Base-by-base conservation (phyloP, 2,888 invertebrate genomes). In the Parapristionchus giblindavisi region DNA sequence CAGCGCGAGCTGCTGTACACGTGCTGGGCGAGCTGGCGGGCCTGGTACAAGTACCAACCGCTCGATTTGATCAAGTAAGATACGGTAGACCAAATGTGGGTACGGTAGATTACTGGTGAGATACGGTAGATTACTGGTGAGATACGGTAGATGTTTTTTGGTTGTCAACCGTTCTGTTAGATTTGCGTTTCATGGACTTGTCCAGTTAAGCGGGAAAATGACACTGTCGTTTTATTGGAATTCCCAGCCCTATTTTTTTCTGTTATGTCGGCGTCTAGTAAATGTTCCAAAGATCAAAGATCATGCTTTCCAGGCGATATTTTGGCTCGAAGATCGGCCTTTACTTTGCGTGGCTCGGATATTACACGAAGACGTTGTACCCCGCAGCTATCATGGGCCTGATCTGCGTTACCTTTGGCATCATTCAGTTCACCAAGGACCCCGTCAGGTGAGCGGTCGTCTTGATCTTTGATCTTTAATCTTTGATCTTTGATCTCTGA, bases 21-120 rank as follows among this genome's bases (percentile, higher is more conserved):
- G 78, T 93, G 94, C 88, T 98, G 98, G 98, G 96, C 96, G 0
- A 91, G 93, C 78, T 94, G 95, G 0, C 90, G 91, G 11, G 93
- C 93, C 86, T 96, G 94, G 93, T 95, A 92, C 89, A 96, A 95
- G 88, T 93, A 93, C 77, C 97, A 98, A 87, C 96, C 97, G 0
- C 89, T 97, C 0, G 94, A 94, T 91, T 90, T 96, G 43, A 92
- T 97, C 76, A 88, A 89, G 90, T 90, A 21, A 48, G 74, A 32
- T 27, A 8, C 6, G 56, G n/a, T n/a, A n/a, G n/a, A n/a, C n/a
- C n/a, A n/a, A 14, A 52, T 52, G n/a, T 11, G n/a, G 61, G n/a
- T 5, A 32, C 34, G 34, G 58, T 29, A 58, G 40, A 24, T 8
- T 21, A 17, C n/a, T 17, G 34, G 5, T 24, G 5, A 24, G 40